Conservation (phyloP, 2,888 invertebrate genomes). For the Anoncus sp. region DNA sequence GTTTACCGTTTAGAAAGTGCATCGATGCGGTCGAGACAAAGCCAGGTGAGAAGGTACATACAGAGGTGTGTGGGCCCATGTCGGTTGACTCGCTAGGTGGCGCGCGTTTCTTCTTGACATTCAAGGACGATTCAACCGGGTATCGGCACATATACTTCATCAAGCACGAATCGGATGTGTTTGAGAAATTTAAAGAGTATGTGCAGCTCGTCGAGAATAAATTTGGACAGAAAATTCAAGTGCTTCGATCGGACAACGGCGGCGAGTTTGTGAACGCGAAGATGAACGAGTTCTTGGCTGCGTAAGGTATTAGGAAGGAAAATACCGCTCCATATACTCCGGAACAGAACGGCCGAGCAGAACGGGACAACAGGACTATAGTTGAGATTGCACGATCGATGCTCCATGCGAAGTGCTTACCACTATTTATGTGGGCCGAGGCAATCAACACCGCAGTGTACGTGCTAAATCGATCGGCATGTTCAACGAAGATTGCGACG, state of each 20-base stretch:
- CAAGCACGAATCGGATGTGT: slow-evolving; percentile 56
- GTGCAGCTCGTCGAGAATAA: slow-evolving; percentile 49
- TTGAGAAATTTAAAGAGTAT: slow-evolving; percentile 58
- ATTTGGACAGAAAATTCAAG: slow-evolving; percentile 28
- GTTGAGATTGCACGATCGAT: slow-evolving; percentile 67
- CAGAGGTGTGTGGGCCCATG: slow-evolving; percentile 70
- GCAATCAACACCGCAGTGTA: slow-evolving; percentile 68
- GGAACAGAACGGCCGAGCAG: slow-evolving; percentile 64
- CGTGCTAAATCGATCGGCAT: slow-evolving; percentile 65
- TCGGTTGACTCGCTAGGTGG: slow-evolving; percentile 64
- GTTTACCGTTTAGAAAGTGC: slow-evolving; percentile 6
- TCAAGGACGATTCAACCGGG: slow-evolving; percentile 67
- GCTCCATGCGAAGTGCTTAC: slow-evolving; percentile 61
- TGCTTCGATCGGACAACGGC: slow-evolving; percentile 36
- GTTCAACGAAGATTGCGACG: slow-evolving; percentile 63
- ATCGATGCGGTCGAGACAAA: slow-evolving; percentile 15
- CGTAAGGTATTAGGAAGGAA: slow-evolving; percentile 58
- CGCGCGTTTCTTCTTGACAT: slow-evolving; percentile 64
- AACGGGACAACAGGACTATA: slow-evolving; percentile 65
- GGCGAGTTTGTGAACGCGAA: slow-evolving; percentile 13
- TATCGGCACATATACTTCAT: slow-evolving; percentile 64
- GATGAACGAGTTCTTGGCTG: slow-evolving; percentile 18
- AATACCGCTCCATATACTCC: slow-evolving; percentile 59
- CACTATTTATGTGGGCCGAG: slow-evolving; percentile 67
- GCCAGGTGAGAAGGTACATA: slow-evolving; percentile 65